Percentiles rank a stretch among this genome's conserved stretches.
These are phyloP conservation scores for Glyptemys insculpta DNA, from an alignment of 2,797 vertebrate species.

Conservation along the genomic window DNA sequence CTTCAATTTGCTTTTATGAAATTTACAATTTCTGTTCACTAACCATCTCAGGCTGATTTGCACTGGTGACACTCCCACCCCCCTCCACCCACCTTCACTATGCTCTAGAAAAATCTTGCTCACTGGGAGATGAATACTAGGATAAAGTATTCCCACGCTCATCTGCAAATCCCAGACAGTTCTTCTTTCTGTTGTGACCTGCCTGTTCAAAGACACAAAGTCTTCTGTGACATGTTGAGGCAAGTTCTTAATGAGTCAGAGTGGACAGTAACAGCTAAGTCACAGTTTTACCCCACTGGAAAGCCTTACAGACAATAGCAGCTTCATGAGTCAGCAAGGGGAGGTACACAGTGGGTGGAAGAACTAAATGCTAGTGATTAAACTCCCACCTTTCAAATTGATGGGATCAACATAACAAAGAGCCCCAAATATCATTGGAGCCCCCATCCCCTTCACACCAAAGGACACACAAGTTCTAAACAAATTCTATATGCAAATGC, in stretches of 20 bases:
- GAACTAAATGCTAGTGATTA: background rate
- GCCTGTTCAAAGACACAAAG: background rate
- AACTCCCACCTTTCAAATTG: background rate
- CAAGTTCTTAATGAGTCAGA: conserved; percentile 42
- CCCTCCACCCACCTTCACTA: background rate
- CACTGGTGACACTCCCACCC: background rate
- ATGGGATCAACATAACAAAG: background rate
- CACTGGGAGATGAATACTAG: background rate
- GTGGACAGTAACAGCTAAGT: conserved; percentile 25
- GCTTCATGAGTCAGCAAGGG: background rate
- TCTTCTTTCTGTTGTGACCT: background rate
- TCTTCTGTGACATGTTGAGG: background rate
- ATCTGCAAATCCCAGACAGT: background rate
- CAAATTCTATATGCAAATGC: background rate
- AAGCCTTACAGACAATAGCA: background rate
- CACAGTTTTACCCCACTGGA: background rate
- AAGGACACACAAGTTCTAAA: background rate
- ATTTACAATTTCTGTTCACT: background rate
- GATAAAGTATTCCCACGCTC: background rate
- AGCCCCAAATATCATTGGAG: background rate
- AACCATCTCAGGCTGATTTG: background rate
- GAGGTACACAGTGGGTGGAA: background rate
- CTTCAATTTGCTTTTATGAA: background rate
- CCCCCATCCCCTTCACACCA: background rate
- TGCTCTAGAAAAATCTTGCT: background rate